phyloP scores from a whole-genome alignment of 2,888 invertebrate species.

The Geotrupes spiniger region DNA sequence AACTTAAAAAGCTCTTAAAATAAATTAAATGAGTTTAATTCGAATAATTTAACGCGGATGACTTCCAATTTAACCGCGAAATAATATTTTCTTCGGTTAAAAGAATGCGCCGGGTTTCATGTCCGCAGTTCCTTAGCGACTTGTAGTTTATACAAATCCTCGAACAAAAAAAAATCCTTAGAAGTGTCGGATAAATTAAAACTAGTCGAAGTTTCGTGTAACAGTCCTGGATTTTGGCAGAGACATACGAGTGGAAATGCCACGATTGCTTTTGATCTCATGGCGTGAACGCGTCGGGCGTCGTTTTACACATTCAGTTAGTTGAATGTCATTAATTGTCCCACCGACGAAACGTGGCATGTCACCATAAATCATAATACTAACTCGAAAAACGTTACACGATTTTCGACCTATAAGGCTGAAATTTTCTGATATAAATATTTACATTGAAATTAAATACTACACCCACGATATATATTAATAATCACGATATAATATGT shows the following conservation, averaged over 20 bases:
- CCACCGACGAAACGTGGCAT: constrained; percentile 26
- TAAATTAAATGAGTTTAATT: too few relatives aligned
- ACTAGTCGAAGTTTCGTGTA: neutral
- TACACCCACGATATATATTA: too few relatives aligned
- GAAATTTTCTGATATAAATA: too few relatives aligned
- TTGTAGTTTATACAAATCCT: neutral
- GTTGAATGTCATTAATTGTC: constrained; percentile 29
- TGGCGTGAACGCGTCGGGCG: constrained; percentile 15
- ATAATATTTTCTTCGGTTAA: too few relatives aligned
- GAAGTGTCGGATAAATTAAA: neutral
- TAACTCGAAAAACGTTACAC: neutral
- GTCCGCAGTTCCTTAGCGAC: neutral
- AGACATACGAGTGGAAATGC: neutral
- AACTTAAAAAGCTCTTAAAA: too few relatives aligned
- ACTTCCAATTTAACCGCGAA: too few relatives aligned
- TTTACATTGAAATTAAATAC: too few relatives aligned
- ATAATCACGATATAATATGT: too few relatives aligned
- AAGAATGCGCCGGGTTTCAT: too few relatives aligned
- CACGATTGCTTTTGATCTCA: constrained; percentile 1
- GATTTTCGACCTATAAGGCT: too few relatives aligned
- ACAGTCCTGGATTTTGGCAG: neutral
- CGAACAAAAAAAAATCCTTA: neutral
- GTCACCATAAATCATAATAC: constrained; percentile 26
- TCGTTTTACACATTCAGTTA: constrained; percentile 26
- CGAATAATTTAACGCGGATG: too few relatives aligned